Percentiles rank a stretch among this genome's conserved stretches.
These are phyloP conservation scores for Siderastrea radians DNA, from an alignment of 92 coral and sea anemone species.

Conservation along the genomic window DNA sequence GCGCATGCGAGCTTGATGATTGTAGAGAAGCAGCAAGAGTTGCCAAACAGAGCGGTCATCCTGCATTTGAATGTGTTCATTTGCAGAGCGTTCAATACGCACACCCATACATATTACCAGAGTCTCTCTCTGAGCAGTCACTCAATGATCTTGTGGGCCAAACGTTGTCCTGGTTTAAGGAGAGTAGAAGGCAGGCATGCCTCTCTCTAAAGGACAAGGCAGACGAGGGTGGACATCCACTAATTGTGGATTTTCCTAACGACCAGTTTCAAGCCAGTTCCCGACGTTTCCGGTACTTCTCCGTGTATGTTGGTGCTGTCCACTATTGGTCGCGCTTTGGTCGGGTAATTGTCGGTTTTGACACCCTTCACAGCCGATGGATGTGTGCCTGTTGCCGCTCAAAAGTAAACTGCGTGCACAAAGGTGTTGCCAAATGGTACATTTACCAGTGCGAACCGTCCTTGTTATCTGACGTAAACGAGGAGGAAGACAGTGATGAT, in stretches of 20 bases:
- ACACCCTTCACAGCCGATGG: slow-evolving; percentile 3
- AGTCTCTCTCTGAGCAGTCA: neutral
- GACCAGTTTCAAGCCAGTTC: neutral
- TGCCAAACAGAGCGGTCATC: slow-evolving; percentile 47
- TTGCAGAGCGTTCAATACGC: slow-evolving; percentile 46
- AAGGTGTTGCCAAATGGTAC: slow-evolving; percentile 24
- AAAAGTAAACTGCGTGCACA: slow-evolving; percentile 40
- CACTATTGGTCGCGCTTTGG: slow-evolving; percentile 63
- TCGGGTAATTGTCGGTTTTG: slow-evolving; percentile 27
- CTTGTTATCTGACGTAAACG: slow-evolving; percentile 19
- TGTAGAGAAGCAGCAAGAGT: slow-evolving; percentile 48
- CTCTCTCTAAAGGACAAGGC: slow-evolving; percentile 13
- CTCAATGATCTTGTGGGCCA: slow-evolving; percentile 2
- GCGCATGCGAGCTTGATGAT: slow-evolving; percentile 51
- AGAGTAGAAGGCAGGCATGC: slow-evolving; percentile 4
- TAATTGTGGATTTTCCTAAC: neutral
- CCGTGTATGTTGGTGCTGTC: slow-evolving; percentile 50
- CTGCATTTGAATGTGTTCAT: slow-evolving; percentile 26
- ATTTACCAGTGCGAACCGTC: slow-evolving; percentile 19
- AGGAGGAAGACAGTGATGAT: neutral
- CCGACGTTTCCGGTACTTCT: slow-evolving; percentile 21
- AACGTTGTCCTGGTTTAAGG: slow-evolving; percentile 5
- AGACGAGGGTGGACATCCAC: neutral
- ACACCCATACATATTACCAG: neutral
- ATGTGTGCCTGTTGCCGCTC: slow-evolving; percentile 31